Evolutionary conservation across 2,797 vertebrate genomes (phyloP).

Genomic region (Anableps anableps): DNA sequence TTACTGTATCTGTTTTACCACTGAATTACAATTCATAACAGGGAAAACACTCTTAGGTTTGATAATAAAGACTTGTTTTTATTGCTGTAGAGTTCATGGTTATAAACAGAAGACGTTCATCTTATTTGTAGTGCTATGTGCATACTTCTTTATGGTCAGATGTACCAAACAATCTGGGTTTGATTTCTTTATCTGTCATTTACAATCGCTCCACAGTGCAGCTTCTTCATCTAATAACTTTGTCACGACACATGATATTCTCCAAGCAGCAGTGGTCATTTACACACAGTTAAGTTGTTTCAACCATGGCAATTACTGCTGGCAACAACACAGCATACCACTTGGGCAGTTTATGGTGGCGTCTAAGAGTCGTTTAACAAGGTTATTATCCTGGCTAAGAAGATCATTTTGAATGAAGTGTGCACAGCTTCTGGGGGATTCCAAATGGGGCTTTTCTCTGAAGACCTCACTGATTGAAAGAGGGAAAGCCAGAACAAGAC

Average conservation of each 20-base stretch:
- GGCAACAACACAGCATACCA: slow-evolving; percentile 62
- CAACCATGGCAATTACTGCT: slow-evolving; percentile 69
- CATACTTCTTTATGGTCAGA: slow-evolving; percentile 48
- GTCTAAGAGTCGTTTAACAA: slow-evolving; percentile 53
- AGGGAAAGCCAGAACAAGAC: slow-evolving; percentile 45
- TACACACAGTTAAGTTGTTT: slow-evolving; percentile 76
- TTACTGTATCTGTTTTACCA: slow-evolving; percentile 68
- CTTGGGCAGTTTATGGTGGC: slow-evolving; percentile 57
- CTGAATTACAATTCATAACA: slow-evolving; percentile 64
- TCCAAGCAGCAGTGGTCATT: slow-evolving; percentile 72
- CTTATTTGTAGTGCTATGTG: slow-evolving; percentile 55
- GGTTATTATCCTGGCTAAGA: slow-evolving; percentile 47
- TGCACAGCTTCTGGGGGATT: slow-evolving; percentile 39
- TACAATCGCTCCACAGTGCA: slow-evolving; percentile 53
- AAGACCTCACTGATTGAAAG: slow-evolving; percentile 39
- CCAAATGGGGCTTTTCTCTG: slow-evolving; percentile 52
- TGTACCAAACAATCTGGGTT: slow-evolving; percentile 46
- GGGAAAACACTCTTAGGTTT: slow-evolving; percentile 46
- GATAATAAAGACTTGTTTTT: slow-evolving; percentile 56
- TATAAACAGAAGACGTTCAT: slow-evolving; percentile 65
- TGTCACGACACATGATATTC: slow-evolving; percentile 72
- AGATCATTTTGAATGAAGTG: slow-evolving; percentile 36
- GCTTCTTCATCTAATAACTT: slow-evolving; percentile 73
- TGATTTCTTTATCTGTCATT: slow-evolving; percentile 67
- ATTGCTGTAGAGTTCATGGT: slow-evolving; percentile 52